Percentiles rank a stretch among this genome's conserved stretches.
These are phyloP conservation scores for Tachyglossus aculeatus DNA, from an alignment of 2,797 vertebrate species.

Conservation along the genomic window DNA sequence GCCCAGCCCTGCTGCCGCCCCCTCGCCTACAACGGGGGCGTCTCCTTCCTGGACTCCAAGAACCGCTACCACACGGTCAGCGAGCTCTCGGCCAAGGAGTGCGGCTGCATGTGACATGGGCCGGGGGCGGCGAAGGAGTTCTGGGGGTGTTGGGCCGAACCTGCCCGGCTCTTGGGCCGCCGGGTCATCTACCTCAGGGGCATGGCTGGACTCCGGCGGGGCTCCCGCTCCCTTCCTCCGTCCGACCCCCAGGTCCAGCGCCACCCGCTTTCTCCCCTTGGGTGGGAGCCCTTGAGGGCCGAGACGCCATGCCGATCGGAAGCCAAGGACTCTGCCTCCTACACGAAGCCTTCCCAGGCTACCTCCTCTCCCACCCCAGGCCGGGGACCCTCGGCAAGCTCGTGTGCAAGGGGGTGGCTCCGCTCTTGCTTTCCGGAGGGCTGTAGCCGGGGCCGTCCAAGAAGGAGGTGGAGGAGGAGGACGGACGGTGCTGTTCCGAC, in stretches of 20 bases:
- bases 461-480: too few relatives aligned
- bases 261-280: too few relatives aligned
- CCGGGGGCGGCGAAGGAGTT: neutral
- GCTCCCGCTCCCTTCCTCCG: too few relatives aligned
- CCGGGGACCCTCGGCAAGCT: too few relatives aligned
- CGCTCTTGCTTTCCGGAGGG: too few relatives aligned
- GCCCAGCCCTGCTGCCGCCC: slow-evolving; percentile 92
- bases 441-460: too few relatives aligned
- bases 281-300: too few relatives aligned
- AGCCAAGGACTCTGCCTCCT: too few relatives aligned
- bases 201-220: neutral
- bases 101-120: slow-evolving; percentile 86
- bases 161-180: neutral
- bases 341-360: neutral
- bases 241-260: neutral
- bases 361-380: neutral
- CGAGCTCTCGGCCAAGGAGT: slow-evolving; percentile 90
- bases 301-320: too few relatives aligned
- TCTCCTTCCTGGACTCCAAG: slow-evolving; percentile 88
- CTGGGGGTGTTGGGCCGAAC: too few relatives aligned
- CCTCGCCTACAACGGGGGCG: slow-evolving; percentile 85
- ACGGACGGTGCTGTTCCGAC: too few relatives aligned
- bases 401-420: too few relatives aligned
- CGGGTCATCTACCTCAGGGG: slow-evolving; percentile 16
- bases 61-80: slow-evolving; percentile 88